Base-by-base conservation (phyloP, 2,113 vertebrate species). In the Gambusia holbrooki region DNA sequence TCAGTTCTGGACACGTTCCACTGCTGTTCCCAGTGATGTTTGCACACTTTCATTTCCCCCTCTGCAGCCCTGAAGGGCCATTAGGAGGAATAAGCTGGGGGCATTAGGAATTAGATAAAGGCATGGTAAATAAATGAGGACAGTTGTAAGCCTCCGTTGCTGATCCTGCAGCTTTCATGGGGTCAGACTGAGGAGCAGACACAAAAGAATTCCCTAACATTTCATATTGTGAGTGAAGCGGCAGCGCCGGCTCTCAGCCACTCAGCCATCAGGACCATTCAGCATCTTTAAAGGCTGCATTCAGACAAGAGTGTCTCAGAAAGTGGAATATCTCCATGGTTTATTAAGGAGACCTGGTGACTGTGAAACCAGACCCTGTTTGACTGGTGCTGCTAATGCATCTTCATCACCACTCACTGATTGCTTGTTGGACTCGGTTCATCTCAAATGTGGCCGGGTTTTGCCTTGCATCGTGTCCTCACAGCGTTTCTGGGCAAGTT, bases 201-300 rank as follows among this genome's bases (percentile, higher is more conserved):
- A 40, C 48, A 48, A 19, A 29, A 76, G 64, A 73, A 75, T 75
- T 73, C 35, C 54, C 45, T 45, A 69, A 45, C 77, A 66, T 61
- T 28, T 68, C 15, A 19, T 48, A 6, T 19, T 5, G 17, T 17
- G 12, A 69, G 22, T 1, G 25, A 11, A 58, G 25, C 2, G 25
- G 51, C 51, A 58, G 45, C 45, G 66, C 60, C 8, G 45, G 62
- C 68, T 72, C 65, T 35, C 19, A 27, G 33, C 51, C 67, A 67
- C 62, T 35, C 19, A 30, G 33, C 51, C 67, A 70, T 73, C 51
- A 30, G 28, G 27, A 69, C 79, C 78, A 68, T 64, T 81, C 28
- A 81, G 62, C 32, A 76, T 78, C 74, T 73, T 76, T 42, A 42
- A 32, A 33, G 17, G n/a, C 1, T 33, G 40, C 11, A 22, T 77